Conservation (phyloP, 1,140 invertebrate genomes). For the Prorops nasuta region DNA sequence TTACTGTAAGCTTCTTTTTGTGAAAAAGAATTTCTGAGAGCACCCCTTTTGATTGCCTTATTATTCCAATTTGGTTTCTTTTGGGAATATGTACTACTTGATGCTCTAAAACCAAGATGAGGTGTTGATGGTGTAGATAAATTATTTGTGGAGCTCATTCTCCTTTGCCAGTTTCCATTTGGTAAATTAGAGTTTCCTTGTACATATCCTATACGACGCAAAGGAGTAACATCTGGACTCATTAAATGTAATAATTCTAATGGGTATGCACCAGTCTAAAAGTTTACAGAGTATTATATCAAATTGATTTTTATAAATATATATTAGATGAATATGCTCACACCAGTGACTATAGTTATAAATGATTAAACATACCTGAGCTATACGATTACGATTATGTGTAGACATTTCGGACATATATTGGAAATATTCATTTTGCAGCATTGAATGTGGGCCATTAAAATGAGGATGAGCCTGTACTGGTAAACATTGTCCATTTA, state of each 20-base stretch:
- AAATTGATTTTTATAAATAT: neutral
- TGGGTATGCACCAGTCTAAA: conserved; percentile 40
- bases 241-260: conserved; percentile 45
- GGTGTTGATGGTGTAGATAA: conserved; percentile 27
- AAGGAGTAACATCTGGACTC: conserved; percentile 39
- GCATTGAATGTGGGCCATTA: conserved; percentile 35
- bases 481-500: conserved; percentile 38
- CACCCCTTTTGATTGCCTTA: conserved; percentile 37
- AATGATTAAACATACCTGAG: conserved; percentile 49
- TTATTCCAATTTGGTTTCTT: conserved; percentile 48
- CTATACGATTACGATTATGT: conserved; percentile 36
- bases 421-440: conserved; percentile 37
- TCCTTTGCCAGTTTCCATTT: conserved; percentile 34
- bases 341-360: too few species aligned
- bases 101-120: conserved; percentile 36
- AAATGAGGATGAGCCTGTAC: conserved; percentile 36
- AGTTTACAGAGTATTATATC: conserved; percentile 14
- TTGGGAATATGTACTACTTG: conserved; percentile 25
- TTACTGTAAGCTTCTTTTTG: conserved; percentile 41
- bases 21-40: conserved; percentile 29
- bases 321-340: too few species aligned
- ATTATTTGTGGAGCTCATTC: conserved; percentile 20
- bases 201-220: conserved; percentile 33
- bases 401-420: conserved; percentile 33
- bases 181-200: conserved; percentile 27